A percentile compares a stretch with the other conserved stretches of the same genome.
These are phyloP conservation scores for Spatulosminthurus flaviceps DNA, from an alignment of 2,888 invertebrate species.

Conservation along the genomic window DNA sequence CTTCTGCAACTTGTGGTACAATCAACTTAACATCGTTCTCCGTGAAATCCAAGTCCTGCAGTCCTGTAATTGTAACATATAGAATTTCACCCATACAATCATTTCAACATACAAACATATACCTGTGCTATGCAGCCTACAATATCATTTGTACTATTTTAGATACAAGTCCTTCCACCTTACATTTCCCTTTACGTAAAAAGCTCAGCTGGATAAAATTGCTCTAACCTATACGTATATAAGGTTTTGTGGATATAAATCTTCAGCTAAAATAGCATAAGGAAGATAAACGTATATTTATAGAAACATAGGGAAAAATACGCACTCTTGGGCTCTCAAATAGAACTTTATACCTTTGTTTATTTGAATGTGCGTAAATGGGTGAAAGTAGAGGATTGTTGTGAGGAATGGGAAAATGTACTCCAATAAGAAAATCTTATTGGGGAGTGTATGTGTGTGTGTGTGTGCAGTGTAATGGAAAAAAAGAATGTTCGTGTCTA, in stretches of 20 bases:
- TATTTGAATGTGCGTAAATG: not conserved
- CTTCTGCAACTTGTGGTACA: constrained; percentile 48
- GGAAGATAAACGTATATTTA: no score
- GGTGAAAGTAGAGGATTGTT: not conserved
- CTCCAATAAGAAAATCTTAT: not conserved
- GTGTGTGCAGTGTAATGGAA: constrained; percentile 6
- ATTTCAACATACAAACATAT: not conserved
- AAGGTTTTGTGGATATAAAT: no score
- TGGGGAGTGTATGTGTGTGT: not conserved
- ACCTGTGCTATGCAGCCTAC: no score
- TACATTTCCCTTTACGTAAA: not conserved
- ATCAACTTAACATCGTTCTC: constrained; percentile 50
- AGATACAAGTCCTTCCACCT: not conserved
- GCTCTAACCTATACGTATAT: not conserved
- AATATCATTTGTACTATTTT: no score
- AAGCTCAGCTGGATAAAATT: not conserved
- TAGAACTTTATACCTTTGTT: no score
- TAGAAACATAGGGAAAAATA: no score
- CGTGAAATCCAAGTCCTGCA: constrained; percentile 8
- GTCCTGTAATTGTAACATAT: constrained; percentile 19
- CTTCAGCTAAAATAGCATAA: no score
- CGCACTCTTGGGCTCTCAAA: no score
- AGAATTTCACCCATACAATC: not conserved
- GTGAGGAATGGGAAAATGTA: not conserved
- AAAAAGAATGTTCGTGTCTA: not conserved